These are phyloP conservation scores for Eidolon dupreanum DNA, from an alignment of 2,797 vertebrate genomes.

Conservation along the genomic window DNA sequence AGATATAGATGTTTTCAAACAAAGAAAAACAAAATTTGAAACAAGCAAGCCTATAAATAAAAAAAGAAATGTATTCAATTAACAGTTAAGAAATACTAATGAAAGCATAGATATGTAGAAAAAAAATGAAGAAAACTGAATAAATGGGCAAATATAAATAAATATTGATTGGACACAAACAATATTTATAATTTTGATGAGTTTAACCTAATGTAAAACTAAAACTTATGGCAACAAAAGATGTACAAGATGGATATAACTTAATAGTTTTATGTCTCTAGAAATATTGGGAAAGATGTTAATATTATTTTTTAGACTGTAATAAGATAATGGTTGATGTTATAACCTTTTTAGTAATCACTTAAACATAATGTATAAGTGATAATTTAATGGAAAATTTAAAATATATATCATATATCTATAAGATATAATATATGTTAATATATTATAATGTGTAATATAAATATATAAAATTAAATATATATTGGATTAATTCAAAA, in stretches of 20 bases:
- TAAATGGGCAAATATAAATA: background rate
- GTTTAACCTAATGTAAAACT: background rate
- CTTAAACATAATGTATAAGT: background rate
- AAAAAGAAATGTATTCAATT: background rate
- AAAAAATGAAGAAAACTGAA: background rate
- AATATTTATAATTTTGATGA: background rate
- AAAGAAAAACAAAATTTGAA: background rate
- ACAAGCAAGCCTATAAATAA: background rate
- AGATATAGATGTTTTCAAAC: background rate
- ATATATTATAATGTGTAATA: background rate
- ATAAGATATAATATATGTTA: background rate
- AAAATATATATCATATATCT: background rate
- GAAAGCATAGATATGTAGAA: background rate
- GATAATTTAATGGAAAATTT: background rate
- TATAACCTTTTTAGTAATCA: background rate
- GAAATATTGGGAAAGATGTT: background rate
- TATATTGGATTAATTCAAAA: background rate
- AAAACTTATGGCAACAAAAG: background rate
- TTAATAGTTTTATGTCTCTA: background rate
- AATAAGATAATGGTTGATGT: background rate
- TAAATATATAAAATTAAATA: background rate
- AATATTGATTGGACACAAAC: background rate
- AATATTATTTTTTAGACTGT: background rate
- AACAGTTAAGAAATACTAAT: background rate
- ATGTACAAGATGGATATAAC: background rate